Base-by-base conservation (phyloP, 2,113 vertebrate genomes). In the Myotis yumanensis region DNA sequence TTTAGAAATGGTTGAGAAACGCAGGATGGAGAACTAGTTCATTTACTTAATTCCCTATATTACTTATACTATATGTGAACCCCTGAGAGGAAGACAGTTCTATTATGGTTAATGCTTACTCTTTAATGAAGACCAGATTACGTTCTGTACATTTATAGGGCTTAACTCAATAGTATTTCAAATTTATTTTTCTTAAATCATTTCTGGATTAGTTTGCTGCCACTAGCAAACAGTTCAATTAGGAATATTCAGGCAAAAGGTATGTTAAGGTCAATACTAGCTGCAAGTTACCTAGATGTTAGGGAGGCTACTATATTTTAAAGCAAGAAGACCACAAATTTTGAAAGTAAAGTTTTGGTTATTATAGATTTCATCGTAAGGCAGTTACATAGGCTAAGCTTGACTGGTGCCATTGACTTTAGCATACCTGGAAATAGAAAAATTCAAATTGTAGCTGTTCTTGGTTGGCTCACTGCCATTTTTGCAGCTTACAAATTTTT, bases 391-490 rank as follows among this genome's bases (percentile, higher is more conserved):
- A 96, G 82, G 66, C 94, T 97, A 96, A 96, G 86, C 73, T 94
- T 94, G 84, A 94, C 88, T 80, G 76, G 84, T 94, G 91, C 91
- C 86, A 94, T 66, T 93, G 75, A 89, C 94, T 96, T 96, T 88
- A 92, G 96, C 97, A 97, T 97, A 97, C 96, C 97, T 97, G 97
- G 96, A 97, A 97, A 97, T 94, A 97, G 96, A 97, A 97, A 97
- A 97, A 96, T 95, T 97, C 96, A 97, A 97, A 97, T 72, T 96
- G 97, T 94, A 95, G 95, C 96, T 96, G 95, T 96, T 96, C 95
- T 96, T 97, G 97, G 79, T 82, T 96, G 96, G 96, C 96, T 91
- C 96, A 95, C 57, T 97, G 96, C 95, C 97, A 96, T 94, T 95
- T 96, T 86, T 96, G 96, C 89, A 97, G 96, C 94, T 97, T 97